These are phyloP conservation scores for Fistularia commersonii DNA, from an alignment of 2,797 vertebrate species.

Conservation along the genomic window DNA sequence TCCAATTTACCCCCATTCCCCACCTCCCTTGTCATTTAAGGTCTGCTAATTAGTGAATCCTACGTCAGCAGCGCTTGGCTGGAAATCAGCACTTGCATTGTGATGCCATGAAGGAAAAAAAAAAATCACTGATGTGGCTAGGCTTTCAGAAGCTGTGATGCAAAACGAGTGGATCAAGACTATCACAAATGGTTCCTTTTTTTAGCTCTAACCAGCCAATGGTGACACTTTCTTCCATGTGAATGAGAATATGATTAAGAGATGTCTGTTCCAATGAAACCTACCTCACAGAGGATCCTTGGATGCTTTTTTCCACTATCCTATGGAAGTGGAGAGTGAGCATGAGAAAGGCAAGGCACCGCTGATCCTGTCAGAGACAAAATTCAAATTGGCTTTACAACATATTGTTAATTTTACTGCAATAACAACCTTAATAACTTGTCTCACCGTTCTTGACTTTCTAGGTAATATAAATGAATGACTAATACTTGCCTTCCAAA, in stretches of 20 bases:
- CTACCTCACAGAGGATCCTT: conserved; percentile 80
- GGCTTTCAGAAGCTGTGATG: too few species aligned
- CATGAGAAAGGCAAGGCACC: conserved; percentile 82
- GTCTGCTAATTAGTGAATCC: too few species aligned
- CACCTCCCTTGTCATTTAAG: too few species aligned
- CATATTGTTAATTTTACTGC: too few species aligned
- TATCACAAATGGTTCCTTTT: too few species aligned
- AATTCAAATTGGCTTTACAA: background rate
- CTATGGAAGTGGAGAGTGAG: conserved; percentile 83
- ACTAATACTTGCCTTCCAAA: conserved; percentile 83
- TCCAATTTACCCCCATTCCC: too few species aligned
- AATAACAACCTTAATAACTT: background rate
- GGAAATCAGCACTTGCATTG: too few species aligned
- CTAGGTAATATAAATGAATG: background rate
- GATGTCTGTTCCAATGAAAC: conserved; percentile 22
- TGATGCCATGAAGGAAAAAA: too few species aligned
- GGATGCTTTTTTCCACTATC: conserved; percentile 83
- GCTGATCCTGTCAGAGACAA: conserved; percentile 54
- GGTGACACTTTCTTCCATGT: conserved; percentile 11
- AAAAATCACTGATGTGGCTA: too few species aligned
- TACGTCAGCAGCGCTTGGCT: too few species aligned
- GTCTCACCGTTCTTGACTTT: background rate
- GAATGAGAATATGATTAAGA: conserved; percentile 14
- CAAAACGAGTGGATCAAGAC: too few species aligned
- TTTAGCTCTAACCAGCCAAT: conserved; percentile 4